A percentile compares a stretch with the other conserved stretches of the same genome.
These are phyloP conservation scores for Pseudomugil gertrudae DNA, from an alignment of 2,797 vertebrate species.

Conservation along the genomic window DNA sequence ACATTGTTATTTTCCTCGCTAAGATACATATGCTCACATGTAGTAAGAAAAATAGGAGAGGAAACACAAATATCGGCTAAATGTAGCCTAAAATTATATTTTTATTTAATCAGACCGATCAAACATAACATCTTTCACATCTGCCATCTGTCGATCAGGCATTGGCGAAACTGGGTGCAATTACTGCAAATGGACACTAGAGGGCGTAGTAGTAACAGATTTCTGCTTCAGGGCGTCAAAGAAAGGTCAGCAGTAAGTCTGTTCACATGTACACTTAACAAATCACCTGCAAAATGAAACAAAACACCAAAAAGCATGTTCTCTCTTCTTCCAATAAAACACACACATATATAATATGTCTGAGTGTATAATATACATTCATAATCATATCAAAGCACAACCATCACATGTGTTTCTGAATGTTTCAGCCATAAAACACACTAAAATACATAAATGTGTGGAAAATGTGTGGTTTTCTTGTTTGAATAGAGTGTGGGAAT, in stretches of 20 bases:
- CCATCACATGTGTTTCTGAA: background rate
- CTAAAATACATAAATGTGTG: background rate
- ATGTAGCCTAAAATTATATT: background rate
- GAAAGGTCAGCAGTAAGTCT: background rate
- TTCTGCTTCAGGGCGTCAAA: background rate
- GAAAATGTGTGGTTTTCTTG: background rate
- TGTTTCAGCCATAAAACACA: background rate
- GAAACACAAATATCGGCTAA: too few species aligned
- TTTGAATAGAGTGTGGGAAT: too few species aligned
- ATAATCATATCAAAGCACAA: background rate
- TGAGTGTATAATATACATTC: background rate
- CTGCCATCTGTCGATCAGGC: constrained; percentile 23
- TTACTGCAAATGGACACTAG: constrained; percentile 15
- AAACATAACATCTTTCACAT: constrained; percentile 9
- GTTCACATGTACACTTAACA: background rate
- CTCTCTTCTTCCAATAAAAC: background rate
- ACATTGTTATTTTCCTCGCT: too few species aligned
- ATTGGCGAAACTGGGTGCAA: constrained; percentile 15
- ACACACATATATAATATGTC: too few species aligned
- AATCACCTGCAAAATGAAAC: background rate
- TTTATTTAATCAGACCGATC: background rate
- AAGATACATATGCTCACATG: too few species aligned
- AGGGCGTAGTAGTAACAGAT: constrained; percentile 3
- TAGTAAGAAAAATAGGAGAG: too few species aligned
- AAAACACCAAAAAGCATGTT: background rate